Evolutionary conservation across 2,888 invertebrate genomes (phyloP), one percentile per base, ranked within the genome.

Genomic region (Sympetrum striolatum): DNA sequence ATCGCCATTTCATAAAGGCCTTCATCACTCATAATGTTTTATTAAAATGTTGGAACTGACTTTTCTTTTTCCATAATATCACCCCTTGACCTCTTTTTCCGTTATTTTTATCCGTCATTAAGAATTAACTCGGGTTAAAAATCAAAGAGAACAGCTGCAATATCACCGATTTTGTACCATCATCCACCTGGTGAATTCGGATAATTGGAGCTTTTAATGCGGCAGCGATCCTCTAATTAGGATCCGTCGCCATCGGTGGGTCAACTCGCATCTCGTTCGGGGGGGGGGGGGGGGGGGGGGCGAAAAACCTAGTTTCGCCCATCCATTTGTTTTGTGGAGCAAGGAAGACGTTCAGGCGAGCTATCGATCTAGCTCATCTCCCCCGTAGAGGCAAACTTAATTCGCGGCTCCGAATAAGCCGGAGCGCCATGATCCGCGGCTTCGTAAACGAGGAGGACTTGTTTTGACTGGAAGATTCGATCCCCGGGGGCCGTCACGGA

Each of bases 281-380:
- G 44, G 0, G n/a, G n/a, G n/a, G n/a, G n/a, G n/a, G n/a, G n/a
- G n/a, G n/a, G n/a, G n/a, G n/a, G n/a, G 44, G 10, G 18, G 15
- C 5, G 4, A 18, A 18, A 53, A 53, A 53, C 53, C 53, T 53
- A 53, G 53, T 53, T 53, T 53, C 48, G 81, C 81, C 53, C 31
- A 6, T 35, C 80, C 81, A n/a, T 44, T 15, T 81, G 37, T 35
- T 86, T 86, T 60, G 58, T 86, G 86, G 86, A 37, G 37, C 86
- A 37, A 10, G 37, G 53, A n/a, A n/a, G 37, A 60, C 60, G 60
- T 12, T 60, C 37, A 15, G 8, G 35, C 60, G 86, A 48, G 37
- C 48, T 86, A 86, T 86, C 86, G 60, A 60, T 60, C 86, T 58
- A 37, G 60, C 60, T 86, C 86, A 60, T 86, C 86, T 60, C 37